Percentiles rank a stretch among this genome's conserved stretches.
phyloP scores from a whole-genome alignment of 2,113 vertebrate genomes.

The Sarotherodon lohbergeri region DNA sequence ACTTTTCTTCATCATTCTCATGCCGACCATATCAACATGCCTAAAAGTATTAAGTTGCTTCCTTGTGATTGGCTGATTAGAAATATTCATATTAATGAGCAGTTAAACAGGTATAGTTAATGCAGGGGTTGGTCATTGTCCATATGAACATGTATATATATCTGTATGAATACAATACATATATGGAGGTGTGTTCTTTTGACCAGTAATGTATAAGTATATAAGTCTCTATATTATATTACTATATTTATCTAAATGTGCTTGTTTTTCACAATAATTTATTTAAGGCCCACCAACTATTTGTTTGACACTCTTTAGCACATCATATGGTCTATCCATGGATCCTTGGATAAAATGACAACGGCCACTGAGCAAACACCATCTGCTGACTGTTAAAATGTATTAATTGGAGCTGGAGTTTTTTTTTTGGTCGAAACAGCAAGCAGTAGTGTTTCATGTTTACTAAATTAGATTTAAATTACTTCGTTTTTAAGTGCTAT shows the following conservation, averaged over 20 bases:
- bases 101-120: neutral
- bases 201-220: neutral
- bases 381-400: neutral
- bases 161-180: neutral
- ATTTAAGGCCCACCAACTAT: neutral
- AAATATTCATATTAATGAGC: neutral
- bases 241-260: neutral
- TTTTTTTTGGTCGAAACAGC: neutral
- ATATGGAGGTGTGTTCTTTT: neutral
- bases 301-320: neutral
- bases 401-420: neutral
- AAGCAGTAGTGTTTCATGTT: neutral
- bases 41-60: neutral
- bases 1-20: neutral
- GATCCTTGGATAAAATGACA: neutral
- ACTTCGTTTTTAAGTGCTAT: accelerated
- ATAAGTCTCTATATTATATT: neutral
- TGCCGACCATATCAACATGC: neutral
- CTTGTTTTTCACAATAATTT: neutral
- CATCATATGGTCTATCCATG: neutral
- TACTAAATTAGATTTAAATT: neutral
- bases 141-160: neutral
- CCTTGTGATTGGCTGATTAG: neutral
- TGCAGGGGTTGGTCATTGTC: neutral
- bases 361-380: neutral